These are phyloP conservation scores for Cotesia chilonis DNA, from an alignment of 1,140 invertebrate species.

Conservation along the genomic window DNA sequence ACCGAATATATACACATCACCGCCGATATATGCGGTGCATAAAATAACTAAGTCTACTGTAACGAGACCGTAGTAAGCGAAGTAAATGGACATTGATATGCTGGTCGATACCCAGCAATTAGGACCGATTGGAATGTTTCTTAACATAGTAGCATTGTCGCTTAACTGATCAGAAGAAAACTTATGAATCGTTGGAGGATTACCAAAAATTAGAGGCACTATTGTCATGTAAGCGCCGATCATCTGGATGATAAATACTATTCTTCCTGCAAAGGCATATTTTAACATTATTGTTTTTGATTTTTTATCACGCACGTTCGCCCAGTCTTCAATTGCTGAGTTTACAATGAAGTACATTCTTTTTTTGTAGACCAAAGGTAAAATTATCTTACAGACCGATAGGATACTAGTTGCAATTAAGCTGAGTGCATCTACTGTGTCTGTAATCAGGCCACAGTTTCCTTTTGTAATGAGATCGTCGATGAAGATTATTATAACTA, in stretches of 20 bases:
- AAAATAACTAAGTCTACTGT: slow-evolving; percentile 25
- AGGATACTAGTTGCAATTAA: slow-evolving; percentile 10
- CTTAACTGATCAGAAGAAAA: not conserved
- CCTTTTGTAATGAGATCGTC: slow-evolving; percentile 1
- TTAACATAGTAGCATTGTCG: not conserved
- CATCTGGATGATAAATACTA: slow-evolving; percentile 28
- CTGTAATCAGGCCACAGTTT: slow-evolving; percentile 1
- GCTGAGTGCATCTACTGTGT: slow-evolving; percentile 16
- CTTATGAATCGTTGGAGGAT: slow-evolving; percentile 2
- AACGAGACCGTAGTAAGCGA: slow-evolving; percentile 21
- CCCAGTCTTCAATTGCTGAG: slow-evolving; percentile 29
- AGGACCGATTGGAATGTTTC: slow-evolving; percentile 37
- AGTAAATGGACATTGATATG: slow-evolving; percentile 23
- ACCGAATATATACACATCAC: slow-evolving; percentile 34
- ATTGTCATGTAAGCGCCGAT: slow-evolving; percentile 22
- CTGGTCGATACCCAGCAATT: slow-evolving; percentile 30
- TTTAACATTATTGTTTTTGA: slow-evolving; percentile 17
- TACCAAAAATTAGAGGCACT: not conserved
- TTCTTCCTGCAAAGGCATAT: slow-evolving; percentile 14
- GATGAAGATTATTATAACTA: slow-evolving; percentile 21
- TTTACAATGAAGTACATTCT: slow-evolving; percentile 15
- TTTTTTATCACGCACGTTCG: slow-evolving; percentile 1
- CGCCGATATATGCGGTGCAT: slow-evolving; percentile 29
- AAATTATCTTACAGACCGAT: slow-evolving; percentile 9
- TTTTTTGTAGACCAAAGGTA: slow-evolving; percentile 16